Percentiles rank a stretch among this genome's conserved stretches.
phyloP scores from a whole-genome alignment of 2,797 vertebrate species.

The Tachyglossus aculeatus region DNA sequence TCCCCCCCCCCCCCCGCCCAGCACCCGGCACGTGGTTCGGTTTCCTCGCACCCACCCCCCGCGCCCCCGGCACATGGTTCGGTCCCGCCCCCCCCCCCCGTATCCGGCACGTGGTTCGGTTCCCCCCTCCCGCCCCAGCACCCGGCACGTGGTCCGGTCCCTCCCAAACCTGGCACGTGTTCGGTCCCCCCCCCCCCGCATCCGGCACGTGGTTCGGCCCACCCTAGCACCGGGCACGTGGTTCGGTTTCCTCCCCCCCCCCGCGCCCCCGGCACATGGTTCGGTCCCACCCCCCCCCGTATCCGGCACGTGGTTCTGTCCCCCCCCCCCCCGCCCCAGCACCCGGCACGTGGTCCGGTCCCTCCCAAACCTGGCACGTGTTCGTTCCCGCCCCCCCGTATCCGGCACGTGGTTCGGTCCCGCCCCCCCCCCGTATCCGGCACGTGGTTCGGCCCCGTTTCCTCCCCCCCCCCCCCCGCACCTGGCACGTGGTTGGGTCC shows the following conservation, averaged over 20 bases:
- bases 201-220: conserved; percentile 84
- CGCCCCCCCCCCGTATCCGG: not conserved
- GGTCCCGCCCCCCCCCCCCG: not conserved
- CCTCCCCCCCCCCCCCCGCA: conserved; percentile 3
- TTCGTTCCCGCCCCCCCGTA: conserved; percentile 83
- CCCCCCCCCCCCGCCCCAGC: conserved; percentile 83
- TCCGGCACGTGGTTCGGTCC: not conserved
- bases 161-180: conserved; percentile 85
- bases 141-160: conserved; percentile 89
- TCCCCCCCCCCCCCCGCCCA: too few relatives aligned
- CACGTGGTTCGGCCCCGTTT: not conserved
- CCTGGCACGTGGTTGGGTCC: not conserved
- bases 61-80: not conserved
- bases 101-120: not conserved
- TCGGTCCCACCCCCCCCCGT: too few relatives aligned
- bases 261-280: too few relatives aligned
- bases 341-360: conserved; percentile 91
- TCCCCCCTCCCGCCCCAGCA: conserved; percentile 83
- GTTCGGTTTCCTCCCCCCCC: too few relatives aligned
- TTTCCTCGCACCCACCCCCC: not conserved
- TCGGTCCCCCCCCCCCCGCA: conserved; percentile 82
- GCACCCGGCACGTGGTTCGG: too few relatives aligned
- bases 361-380: conserved; percentile 84
- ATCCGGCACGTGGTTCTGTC: too few relatives aligned
- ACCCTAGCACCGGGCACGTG: conserved; percentile 89